Conservation (phyloP, 2,113 vertebrate genomes). For the zebrafish (Danio rerio) region GRCz12tu NC_133176.1:24985001-24985500, state of each 20-base stretch:
- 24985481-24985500: slow-evolving; percentile 82
- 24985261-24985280: slow-evolving; percentile 88
- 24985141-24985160: slow-evolving; percentile 93
- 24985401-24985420: slow-evolving; percentile 88
- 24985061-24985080: slow-evolving; percentile 61
- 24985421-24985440: slow-evolving; percentile 94
- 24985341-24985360: slow-evolving; percentile 87
- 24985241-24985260: slow-evolving; percentile 95
- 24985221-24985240: slow-evolving; percentile 94
- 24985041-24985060: neutral
- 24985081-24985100: slow-evolving; percentile 85
- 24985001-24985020: neutral
- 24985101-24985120: slow-evolving; percentile 94
- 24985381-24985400: slow-evolving; percentile 84
- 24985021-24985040: neutral
- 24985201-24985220: slow-evolving; percentile 93
- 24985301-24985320: slow-evolving; percentile 91
- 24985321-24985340: slow-evolving; percentile 94
- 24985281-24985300: slow-evolving; percentile 93
- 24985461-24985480: slow-evolving; percentile 80
- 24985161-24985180: slow-evolving; percentile 94
- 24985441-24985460: slow-evolving; percentile 83
- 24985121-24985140: slow-evolving; percentile 91
- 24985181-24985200: slow-evolving; percentile 94
- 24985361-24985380: slow-evolving; percentile 88